A percentile compares a stretch with the other conserved stretches of the same genome.
These are phyloP conservation scores for Ophion obscuratus DNA, from an alignment of 2,888 invertebrate genomes.

Conservation along the genomic window DNA sequence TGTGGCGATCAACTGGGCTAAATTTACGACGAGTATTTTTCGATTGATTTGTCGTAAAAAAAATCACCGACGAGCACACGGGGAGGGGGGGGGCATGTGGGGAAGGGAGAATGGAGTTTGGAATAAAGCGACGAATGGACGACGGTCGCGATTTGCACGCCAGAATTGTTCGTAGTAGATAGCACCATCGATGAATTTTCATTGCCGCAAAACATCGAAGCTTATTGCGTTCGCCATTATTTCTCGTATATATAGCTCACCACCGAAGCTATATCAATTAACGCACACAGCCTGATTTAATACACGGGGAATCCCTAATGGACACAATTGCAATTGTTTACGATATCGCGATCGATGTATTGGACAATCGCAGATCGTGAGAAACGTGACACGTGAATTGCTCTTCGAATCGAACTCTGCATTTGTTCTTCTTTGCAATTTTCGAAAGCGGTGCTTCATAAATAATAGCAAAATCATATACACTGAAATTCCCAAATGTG, in stretches of 20 bases:
- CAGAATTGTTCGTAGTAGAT: slow-evolving; percentile 38
- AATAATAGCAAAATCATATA: not conserved
- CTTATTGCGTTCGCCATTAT: slow-evolving; percentile 8
- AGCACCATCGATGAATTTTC: slow-evolving; percentile 45
- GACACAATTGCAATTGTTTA: slow-evolving; percentile 21
- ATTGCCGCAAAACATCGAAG: slow-evolving; percentile 20
- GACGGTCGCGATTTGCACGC: slow-evolving; percentile 30
- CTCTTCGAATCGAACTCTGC: not conserved
- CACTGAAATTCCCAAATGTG: not conserved
- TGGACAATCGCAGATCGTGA: slow-evolving; percentile 2
- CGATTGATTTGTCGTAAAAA: slow-evolving; percentile 5
- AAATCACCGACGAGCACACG: not conserved
- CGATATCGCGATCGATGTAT: slow-evolving; percentile 12
- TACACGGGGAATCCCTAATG: slow-evolving; percentile 23
- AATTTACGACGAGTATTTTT: slow-evolving; percentile 17
- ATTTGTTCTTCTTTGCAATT: not conserved
- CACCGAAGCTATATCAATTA: slow-evolving; percentile 36
- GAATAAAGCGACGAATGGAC: slow-evolving; percentile 19
- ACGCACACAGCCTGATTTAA: slow-evolving; percentile 28
- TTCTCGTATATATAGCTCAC: slow-evolving; percentile 20
- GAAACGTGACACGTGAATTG: not conserved
- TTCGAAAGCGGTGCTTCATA: not conserved
- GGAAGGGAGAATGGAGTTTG: not conserved
- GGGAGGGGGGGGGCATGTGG: not conserved
- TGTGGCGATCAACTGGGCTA: not conserved